A percentile compares a stretch with the other conserved stretches of the same genome.
phyloP scores from a whole-genome alignment of 2,797 vertebrate genomes.

The Macropus fuliginosus region DNA sequence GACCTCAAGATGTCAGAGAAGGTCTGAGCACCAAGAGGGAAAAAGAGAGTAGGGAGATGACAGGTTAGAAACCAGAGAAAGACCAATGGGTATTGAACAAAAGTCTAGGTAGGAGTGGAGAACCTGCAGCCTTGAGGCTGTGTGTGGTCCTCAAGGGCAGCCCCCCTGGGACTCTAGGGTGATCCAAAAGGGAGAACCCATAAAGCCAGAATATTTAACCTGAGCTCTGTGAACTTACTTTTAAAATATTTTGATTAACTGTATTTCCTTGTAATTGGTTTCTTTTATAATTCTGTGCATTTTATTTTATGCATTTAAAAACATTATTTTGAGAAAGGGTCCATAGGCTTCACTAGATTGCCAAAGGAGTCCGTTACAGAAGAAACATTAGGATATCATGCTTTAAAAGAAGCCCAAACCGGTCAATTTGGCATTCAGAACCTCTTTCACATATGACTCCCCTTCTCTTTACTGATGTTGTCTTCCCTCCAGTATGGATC shows the following conservation, averaged over 20 bases:
- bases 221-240: background rate
- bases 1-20: too few species aligned
- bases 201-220: background rate
- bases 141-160: too few species aligned
- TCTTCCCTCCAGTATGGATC: too few species aligned
- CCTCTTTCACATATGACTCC: too few species aligned
- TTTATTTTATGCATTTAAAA: background rate
- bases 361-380: background rate
- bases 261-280: background rate
- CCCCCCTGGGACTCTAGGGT: too few species aligned
- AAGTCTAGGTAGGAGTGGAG: background rate
- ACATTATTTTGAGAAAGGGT: background rate
- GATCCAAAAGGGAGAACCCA: background rate
- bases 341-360: background rate
- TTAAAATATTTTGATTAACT: background rate
- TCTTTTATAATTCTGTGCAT: background rate
- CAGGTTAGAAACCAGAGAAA: too few species aligned
- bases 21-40: background rate
- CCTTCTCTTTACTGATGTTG: too few species aligned
- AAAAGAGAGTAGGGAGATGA: background rate
- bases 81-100: background rate
- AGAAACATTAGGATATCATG: background rate
- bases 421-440: too few species aligned
- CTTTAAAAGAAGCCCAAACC: too few species aligned
- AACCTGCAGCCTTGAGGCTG: too few species aligned